Evolutionary conservation across 2,113 vertebrate genomes (phyloP), one percentile per base, ranked within the genome.

Genomic region (Empidonax traillii): DNA sequence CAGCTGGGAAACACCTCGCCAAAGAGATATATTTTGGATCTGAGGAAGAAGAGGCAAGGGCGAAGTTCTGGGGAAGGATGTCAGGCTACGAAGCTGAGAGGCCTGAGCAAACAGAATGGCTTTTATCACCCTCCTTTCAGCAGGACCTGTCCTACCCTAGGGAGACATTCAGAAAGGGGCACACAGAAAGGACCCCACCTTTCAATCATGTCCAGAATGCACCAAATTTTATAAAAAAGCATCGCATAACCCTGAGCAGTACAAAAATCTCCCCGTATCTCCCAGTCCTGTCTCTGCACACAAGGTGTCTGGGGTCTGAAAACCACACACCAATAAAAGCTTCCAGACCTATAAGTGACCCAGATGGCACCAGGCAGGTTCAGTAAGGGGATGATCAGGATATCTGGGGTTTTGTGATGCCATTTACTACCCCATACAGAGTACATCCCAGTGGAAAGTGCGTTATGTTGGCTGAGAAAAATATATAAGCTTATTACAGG

Each of bases 131-230:
- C 6, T 65, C 22, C 22, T 77, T 68, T 51, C 83, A 37, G 24
- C 15, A 14, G 22, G 7, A 59, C 39, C 30, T 23, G 7, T 90
- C 44, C n/a, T 53, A 7, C 17, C 2, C 43, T 30, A 14, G 11
- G 18, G 18, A 69, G 9, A 49, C 3, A 39, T 12, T 39, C 9
- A 49, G 31, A 66, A 90, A 53, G 8, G 19, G 27, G 8, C 16
- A 35, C 25, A 9, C 41, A 39, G 33, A 52, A 52, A 71, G 30
- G 14, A 65, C 8, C 10, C 3, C 37, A 41, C 8, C 9, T 58
- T 4, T 2, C 74, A 65, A 6, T 3, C 24, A 51, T 4, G 31
- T 23, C 16, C n/a, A 61, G 25, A 92, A 73, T 0, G 2, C 0
- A 0, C 8, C 13, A 13, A 25, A 28, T 83, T 73, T 39, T 15